phyloP scores from a whole-genome alignment of 2,113 vertebrate genomes.

The Cariama cristata region DNA sequence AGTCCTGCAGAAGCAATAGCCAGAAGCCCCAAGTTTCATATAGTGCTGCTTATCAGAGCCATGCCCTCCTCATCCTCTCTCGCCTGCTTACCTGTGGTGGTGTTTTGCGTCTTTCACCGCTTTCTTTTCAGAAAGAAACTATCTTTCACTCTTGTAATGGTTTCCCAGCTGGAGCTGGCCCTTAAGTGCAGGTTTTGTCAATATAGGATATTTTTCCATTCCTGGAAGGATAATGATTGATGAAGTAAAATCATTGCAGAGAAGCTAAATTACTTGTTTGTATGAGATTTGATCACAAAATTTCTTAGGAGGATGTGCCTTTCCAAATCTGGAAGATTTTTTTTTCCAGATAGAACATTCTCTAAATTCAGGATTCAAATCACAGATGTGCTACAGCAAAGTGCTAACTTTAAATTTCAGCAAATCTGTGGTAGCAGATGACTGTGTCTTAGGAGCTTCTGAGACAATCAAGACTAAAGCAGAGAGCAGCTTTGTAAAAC shows the following conservation, averaged over 20 bases:
- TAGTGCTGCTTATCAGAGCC: background rate
- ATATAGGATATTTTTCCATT: background rate
- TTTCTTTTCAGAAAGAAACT: background rate
- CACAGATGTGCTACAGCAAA: background rate
- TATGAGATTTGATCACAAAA: background rate
- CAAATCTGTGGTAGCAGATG: background rate
- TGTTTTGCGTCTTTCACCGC: background rate
- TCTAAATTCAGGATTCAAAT: background rate
- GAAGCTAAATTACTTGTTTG: background rate
- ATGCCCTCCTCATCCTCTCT: background rate
- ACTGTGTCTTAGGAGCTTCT: background rate
- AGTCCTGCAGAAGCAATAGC: background rate
- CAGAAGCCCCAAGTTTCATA: background rate
- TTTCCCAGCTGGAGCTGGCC: background rate
- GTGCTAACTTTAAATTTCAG: background rate
- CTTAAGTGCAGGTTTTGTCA: background rate
- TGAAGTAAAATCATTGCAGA: background rate
- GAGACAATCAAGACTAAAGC: background rate
- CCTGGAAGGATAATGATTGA: background rate
- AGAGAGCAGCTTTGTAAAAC: background rate
- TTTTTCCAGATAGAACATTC: background rate
- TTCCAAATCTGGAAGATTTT: background rate
- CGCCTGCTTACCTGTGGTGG: background rate
- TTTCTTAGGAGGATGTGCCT: background rate
- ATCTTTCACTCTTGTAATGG: background rate